Conservation (phyloP, 30 jellyfish, hydroid and myxozoan genomes). For the Chironex yamaguchii region DNA sequence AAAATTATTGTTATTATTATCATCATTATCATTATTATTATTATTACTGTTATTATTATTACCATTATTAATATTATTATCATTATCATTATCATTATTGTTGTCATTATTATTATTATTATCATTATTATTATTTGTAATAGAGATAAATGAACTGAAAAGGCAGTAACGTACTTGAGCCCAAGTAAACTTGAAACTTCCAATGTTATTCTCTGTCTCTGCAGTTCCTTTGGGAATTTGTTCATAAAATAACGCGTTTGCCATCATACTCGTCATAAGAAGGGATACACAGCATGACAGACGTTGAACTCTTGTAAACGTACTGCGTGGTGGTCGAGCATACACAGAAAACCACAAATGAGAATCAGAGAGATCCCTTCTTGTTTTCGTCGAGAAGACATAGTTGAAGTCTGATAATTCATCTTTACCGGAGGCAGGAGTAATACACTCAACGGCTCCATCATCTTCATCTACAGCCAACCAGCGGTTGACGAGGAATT, state of each 20-base stretch:
- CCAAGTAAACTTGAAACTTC: slow-evolving; percentile 87
- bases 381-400: slow-evolving; percentile 82
- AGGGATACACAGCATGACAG: slow-evolving; percentile 86
- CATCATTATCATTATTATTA: too few relatives aligned
- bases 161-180: slow-evolving; percentile 72
- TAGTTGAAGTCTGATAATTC: slow-evolving; percentile 93
- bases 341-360: slow-evolving; percentile 96
- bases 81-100: too few relatives aligned
- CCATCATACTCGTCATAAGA: slow-evolving; percentile 95
- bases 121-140: not conserved
- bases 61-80: too few relatives aligned
- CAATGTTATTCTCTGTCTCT: slow-evolving; percentile 80
- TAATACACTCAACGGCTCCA: slow-evolving; percentile 85
- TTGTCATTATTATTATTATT: too few relatives aligned
- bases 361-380: slow-evolving; percentile 85
- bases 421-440: slow-evolving; percentile 87
- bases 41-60: too few relatives aligned
- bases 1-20: not conserved
- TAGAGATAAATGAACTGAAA: too few relatives aligned
- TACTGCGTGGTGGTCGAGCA: slow-evolving; percentile 97
- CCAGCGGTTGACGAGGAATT: slow-evolving; percentile 94
- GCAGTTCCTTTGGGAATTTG: slow-evolving; percentile 82
- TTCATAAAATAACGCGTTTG: slow-evolving; percentile 88
- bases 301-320: slow-evolving; percentile 92
- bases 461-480: slow-evolving; percentile 91